A percentile compares a stretch with the other conserved stretches of the same genome.
Conservation (phyloP, 2,113 vertebrate genomes). For the Oceanodroma tethys region DNA sequence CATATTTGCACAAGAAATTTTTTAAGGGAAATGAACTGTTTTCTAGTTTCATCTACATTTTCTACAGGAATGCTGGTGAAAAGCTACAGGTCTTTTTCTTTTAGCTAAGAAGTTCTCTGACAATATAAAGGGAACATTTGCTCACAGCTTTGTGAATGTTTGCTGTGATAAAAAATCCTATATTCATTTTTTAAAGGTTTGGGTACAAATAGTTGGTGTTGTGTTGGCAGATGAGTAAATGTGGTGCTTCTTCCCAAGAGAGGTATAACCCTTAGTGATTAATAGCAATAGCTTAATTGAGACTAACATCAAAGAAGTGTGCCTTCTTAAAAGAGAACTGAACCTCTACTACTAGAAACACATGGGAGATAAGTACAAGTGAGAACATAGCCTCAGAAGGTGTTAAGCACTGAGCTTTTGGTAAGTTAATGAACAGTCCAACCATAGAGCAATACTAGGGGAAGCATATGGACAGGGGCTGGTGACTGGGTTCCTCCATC, state of each 20-base stretch:
- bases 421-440: background rate
- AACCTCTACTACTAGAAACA: background rate
- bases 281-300: background rate
- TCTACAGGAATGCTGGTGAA: background rate
- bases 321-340: background rate
- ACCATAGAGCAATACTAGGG: background rate
- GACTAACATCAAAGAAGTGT: background rate
- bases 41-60: background rate
- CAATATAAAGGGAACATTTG: background rate
- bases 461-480: background rate
- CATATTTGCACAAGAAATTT: background rate
- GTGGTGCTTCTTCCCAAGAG: background rate
- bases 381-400: background rate
- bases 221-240: background rate
- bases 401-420: background rate
- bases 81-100: background rate
- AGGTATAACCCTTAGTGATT: background rate
- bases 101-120: background rate
- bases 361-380: background rate
- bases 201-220: background rate
- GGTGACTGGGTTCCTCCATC: background rate
- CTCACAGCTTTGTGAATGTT: background rate
- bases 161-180: background rate
- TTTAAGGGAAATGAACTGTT: background rate
- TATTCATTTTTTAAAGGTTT: background rate